phyloP scores from a whole-genome alignment of 2,888 invertebrate species.

The Callimorpha dominula region DNA sequence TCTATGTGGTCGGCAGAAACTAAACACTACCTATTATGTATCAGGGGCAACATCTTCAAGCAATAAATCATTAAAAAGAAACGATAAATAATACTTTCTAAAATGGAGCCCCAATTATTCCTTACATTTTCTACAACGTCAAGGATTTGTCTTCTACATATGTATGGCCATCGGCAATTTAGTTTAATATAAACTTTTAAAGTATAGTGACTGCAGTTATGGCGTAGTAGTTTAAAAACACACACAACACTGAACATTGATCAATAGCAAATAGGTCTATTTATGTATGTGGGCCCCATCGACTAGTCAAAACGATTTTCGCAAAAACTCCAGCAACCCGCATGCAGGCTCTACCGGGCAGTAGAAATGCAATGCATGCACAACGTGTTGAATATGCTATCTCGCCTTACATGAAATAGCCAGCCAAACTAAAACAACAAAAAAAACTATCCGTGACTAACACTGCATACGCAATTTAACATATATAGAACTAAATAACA shows the following conservation, averaged over 20 bases:
- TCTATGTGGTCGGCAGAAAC: too few species aligned
- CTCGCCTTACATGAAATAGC: background rate
- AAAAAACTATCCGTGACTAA: background rate
- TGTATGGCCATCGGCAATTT: too few species aligned
- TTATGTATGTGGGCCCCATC: background rate
- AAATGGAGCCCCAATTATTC: too few species aligned
- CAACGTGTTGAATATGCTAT: background rate
- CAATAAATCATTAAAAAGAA: too few species aligned
- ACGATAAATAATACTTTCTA: too few species aligned
- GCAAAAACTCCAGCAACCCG: too few species aligned
- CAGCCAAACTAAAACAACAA: background rate
- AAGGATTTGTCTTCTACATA: too few species aligned
- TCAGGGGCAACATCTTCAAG: too few species aligned
- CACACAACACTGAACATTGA: background rate
- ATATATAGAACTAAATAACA: slow-evolving; percentile 3
- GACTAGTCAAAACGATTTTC: too few species aligned
- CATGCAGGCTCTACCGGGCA: background rate
- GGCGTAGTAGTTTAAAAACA: background rate
- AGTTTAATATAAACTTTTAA: background rate
- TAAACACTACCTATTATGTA: too few species aligned
- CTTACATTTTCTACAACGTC: too few species aligned
- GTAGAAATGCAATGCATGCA: background rate
- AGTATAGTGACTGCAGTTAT: too few species aligned
- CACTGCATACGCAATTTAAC: background rate
- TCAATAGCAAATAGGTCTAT: background rate